Conservation (phyloP, 2,888 invertebrate genomes). For the Sesia apiformis region DNA sequence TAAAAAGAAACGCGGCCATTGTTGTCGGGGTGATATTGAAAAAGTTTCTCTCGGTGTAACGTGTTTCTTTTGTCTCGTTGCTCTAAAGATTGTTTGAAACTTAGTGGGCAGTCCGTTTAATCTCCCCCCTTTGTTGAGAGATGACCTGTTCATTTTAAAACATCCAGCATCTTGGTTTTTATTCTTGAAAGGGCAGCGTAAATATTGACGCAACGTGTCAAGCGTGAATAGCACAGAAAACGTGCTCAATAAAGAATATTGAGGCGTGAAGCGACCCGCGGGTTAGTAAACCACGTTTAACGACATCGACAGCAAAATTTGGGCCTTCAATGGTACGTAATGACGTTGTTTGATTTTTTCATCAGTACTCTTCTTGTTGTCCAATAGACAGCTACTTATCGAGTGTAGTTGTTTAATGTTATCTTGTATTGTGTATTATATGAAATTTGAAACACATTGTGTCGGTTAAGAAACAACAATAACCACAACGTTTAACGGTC, state of each 20-base stretch:
- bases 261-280: slow-evolving; percentile 26
- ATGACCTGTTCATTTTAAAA: slow-evolving; percentile 32
- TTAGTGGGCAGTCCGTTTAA: slow-evolving; percentile 41
- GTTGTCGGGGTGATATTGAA: slow-evolving; percentile 55
- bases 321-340: slow-evolving; percentile 18
- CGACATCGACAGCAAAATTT: slow-evolving; percentile 11
- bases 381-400: slow-evolving; percentile 1
- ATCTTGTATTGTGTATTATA: too few species aligned
- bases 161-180: not conserved
- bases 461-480: too few species aligned
- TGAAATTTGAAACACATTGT: too few species aligned
- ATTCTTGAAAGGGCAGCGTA: slow-evolving; percentile 39
- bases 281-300: slow-evolving; percentile 46
- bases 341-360: slow-evolving; percentile 9
- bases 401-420: not conserved
- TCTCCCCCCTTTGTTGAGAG: slow-evolving; percentile 31
- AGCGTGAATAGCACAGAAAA: slow-evolving; percentile 39
- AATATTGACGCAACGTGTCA: slow-evolving; percentile 47
- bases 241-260: slow-evolving; percentile 12
- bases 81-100: slow-evolving; percentile 47
- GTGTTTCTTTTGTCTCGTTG: slow-evolving; percentile 45
- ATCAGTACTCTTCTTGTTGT: slow-evolving; percentile 6
- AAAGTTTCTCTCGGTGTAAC: slow-evolving; percentile 48
- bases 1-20: slow-evolving; percentile 43
- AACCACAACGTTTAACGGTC: too few species aligned